Percentiles rank a stretch among this genome's conserved stretches.
phyloP scores from a whole-genome alignment of 2,797 vertebrate genomes.

The Acropternis orthonyx region DNA sequence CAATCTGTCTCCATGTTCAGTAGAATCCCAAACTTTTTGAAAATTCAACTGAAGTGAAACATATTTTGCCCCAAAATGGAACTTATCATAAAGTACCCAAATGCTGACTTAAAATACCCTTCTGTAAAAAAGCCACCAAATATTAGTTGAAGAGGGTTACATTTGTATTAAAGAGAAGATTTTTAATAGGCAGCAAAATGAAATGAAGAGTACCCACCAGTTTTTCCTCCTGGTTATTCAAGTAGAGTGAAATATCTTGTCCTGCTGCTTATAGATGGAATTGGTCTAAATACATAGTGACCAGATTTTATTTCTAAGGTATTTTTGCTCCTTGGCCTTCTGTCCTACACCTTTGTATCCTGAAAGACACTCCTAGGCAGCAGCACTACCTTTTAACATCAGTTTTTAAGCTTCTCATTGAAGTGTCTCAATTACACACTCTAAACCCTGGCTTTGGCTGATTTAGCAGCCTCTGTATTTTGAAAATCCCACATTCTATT shows the following conservation, averaged over 20 bases:
- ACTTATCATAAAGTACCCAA: rapidly evolving
- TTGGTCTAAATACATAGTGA: background rate
- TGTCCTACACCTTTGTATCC: background rate
- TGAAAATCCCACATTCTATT: slow-evolving; percentile 18
- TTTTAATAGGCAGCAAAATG: background rate
- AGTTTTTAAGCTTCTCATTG: background rate
- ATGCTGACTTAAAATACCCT: background rate
- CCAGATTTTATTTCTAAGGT: background rate
- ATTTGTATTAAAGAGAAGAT: background rate
- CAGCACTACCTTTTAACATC: background rate
- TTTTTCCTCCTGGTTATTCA: background rate
- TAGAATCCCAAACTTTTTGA: background rate
- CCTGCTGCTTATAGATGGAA: background rate
- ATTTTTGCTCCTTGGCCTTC: background rate
- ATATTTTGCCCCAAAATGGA: background rate
- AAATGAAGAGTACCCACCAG: background rate
- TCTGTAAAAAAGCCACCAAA: background rate
- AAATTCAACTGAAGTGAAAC: background rate
- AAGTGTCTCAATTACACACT: background rate
- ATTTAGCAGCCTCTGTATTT: background rate
- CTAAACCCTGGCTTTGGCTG: background rate
- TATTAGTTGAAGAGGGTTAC: background rate
- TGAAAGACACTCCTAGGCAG: background rate
- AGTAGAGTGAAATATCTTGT: background rate
- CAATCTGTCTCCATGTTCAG: background rate